phyloP scores from a whole-genome alignment of 1,140 invertebrate species.

The Zophobas atratus region DNA sequence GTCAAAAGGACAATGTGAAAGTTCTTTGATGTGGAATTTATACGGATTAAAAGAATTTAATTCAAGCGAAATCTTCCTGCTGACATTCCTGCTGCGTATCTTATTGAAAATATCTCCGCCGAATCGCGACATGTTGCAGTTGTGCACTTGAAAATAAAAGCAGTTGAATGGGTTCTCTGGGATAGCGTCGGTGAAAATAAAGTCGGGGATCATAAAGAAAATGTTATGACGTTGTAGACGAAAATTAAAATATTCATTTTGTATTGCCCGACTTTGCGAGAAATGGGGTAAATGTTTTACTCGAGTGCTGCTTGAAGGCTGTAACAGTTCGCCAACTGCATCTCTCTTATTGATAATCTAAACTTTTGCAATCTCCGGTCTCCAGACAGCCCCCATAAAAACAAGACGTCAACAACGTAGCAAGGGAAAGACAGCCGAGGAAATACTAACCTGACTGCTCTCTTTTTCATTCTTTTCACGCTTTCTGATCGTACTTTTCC shows the following conservation, averaged over 20 bases:
- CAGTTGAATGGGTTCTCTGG: not conserved
- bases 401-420: too few species aligned
- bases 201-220: not conserved
- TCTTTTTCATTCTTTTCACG: too few species aligned
- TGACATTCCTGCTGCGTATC: not conserved
- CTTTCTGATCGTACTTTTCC: too few species aligned
- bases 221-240: not conserved
- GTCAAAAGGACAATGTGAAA: not conserved
- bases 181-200: not conserved
- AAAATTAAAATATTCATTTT: conserved; percentile 1
- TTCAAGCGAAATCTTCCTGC: not conserved
- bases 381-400: too few species aligned
- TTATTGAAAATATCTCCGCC: not conserved
- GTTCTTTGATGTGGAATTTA: conserved; percentile 1
- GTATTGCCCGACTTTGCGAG: not conserved
- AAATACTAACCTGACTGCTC: too few species aligned
- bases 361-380: conserved; percentile 1
- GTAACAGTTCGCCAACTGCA: not conserved
- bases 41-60: not conserved
- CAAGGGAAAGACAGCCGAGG: too few species aligned
- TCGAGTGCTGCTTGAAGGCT: not conserved
- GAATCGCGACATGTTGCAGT: not conserved
- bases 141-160: not conserved
- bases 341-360: not conserved
- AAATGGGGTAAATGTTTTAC: conserved; percentile 1